These are phyloP conservation scores for Ammodytes marinus DNA, from an alignment of 2,113 vertebrate species.

Conservation along the genomic window DNA sequence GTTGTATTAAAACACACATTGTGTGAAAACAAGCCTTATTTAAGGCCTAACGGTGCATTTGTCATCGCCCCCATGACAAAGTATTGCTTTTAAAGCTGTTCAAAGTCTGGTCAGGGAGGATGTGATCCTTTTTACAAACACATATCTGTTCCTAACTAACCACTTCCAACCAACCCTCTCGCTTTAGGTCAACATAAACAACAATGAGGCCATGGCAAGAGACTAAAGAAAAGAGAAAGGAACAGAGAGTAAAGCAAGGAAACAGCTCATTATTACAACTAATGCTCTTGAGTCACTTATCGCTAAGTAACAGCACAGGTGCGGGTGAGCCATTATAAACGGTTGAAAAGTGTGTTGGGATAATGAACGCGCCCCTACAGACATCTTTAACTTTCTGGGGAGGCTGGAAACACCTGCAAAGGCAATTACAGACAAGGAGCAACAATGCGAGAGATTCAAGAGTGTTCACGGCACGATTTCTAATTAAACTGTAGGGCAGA, in stretches of 20 bases:
- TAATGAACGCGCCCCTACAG: conserved; percentile 68
- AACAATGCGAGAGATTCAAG: conserved; percentile 59
- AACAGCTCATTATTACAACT: conserved; percentile 68
- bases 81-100: conserved; percentile 14
- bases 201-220: conserved; percentile 12
- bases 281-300: conserved; percentile 77
- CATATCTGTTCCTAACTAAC: conserved; percentile 12
- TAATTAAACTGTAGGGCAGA: conserved; percentile 73
- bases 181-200: conserved; percentile 34
- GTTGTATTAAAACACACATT: conserved; percentile 39
- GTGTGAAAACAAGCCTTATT: conserved; percentile 60
- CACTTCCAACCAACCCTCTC: conserved; percentile 7
- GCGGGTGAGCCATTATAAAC: conserved; percentile 64
- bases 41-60: conserved; percentile 34
- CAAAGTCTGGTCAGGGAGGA: conserved; percentile 4
- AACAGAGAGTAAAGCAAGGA: conserved; percentile 40
- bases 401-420: conserved; percentile 68
- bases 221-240: conserved; percentile 12
- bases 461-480: conserved; percentile 54
- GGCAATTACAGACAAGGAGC: conserved; percentile 65
- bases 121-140: conserved; percentile 22
- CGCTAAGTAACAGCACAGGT: conserved; percentile 75
- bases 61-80: conserved; percentile 30
- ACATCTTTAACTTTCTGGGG: conserved; percentile 61
- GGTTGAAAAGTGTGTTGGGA: conserved; percentile 63